These are phyloP conservation scores for Microchrysa polita DNA, from an alignment of 2,888 invertebrate species.

Conservation along the genomic window DNA sequence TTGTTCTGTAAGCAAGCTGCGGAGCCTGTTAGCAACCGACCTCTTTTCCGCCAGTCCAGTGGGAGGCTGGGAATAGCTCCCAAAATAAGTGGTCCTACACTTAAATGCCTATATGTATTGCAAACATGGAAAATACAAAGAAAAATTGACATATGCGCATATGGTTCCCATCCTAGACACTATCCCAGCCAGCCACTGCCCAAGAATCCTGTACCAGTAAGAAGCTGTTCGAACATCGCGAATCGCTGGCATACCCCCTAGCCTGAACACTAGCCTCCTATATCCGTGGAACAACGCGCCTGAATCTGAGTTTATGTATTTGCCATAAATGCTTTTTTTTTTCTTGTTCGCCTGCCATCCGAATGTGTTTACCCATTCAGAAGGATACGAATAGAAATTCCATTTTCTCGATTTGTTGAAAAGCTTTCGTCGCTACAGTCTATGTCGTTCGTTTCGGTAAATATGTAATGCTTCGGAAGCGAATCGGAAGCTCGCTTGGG, in stretches of 20 bases:
- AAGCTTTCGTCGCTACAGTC: not conserved
- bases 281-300: not conserved
- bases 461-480: constrained; percentile 35
- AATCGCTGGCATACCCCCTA: no score
- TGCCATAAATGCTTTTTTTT: constrained; percentile 38
- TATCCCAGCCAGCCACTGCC: constrained; percentile 46
- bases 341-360: not conserved
- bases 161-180: constrained; percentile 39
- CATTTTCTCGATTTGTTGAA: constrained; percentile 37
- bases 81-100: not conserved
- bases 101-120: not conserved
- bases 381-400: constrained; percentile 34
- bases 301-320: constrained; percentile 25
- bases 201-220: constrained; percentile 12
- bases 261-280: not conserved
- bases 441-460: not conserved
- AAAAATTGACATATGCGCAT: constrained; percentile 48
- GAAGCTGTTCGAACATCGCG: not conserved
- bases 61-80: constrained; percentile 3
- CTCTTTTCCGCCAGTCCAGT: constrained; percentile 4
- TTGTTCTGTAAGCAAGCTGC: not conserved
- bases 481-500: constrained; percentile 41
- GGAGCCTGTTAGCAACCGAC: constrained; percentile 6
- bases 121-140: constrained; percentile 27
- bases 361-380: constrained; percentile 37